Base-by-base conservation (phyloP, 2,797 vertebrate species). In the Nasua narica region DNA sequence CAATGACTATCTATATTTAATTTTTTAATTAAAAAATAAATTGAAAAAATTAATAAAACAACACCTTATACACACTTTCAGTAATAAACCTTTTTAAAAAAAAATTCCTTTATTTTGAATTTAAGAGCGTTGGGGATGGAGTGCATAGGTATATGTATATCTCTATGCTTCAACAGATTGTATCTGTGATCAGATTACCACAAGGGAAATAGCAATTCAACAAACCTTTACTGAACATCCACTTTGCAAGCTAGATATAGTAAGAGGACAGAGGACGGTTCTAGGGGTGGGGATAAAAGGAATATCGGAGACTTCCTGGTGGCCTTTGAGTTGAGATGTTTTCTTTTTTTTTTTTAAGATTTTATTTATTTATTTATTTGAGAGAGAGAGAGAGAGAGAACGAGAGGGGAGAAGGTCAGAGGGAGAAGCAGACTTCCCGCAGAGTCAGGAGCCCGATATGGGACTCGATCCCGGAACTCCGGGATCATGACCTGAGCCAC, bases 21-120 rank as follows among this genome's bases (percentile, higher is more conserved):
- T 81, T 60, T 87, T 92, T 90, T 69, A 46, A 43, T 76, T 23
- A 74, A 93, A 89, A 95, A 76, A 62, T 93, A 29, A 84, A 56
- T 56, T 78, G 16, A n/a, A 78, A 96, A 95, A 95, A 84, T 84
- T 48, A 72, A 72, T 76, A 54, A 77, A 81, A 58, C 2, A 56
- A 52, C 19, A 27, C 65, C 48, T 21, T 21, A 25, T 46, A 65
- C 76, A 37, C 25, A 54, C 78, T 50, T 48, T 32, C 76, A 87
- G 43, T 16, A 81, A 7, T 37, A 96, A 72, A 37, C 7, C 19
- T 95, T 77, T 40, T 77, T 5, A 1, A 62, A 54, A 54, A 88
- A 56, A 32, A 43, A 76, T 27, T 40, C 56, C 11, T 27, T 40
- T 52, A 72, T 58, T 95, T 94, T 52, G 43, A 82, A 69, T 48